These are phyloP conservation scores for Amphimallon solstitiale DNA, from an alignment of 2,888 invertebrate genomes.

Conservation along the genomic window DNA sequence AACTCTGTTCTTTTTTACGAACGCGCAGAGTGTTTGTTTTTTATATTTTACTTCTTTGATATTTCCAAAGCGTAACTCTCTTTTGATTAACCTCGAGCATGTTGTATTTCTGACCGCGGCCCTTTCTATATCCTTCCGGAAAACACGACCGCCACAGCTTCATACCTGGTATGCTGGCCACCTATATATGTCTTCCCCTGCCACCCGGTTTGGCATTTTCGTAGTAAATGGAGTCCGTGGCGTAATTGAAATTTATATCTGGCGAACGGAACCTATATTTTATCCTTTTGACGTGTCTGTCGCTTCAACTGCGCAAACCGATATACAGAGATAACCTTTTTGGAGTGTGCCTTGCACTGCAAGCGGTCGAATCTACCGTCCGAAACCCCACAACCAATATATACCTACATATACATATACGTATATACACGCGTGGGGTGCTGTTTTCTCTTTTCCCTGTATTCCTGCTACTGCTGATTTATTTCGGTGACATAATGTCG, in stretches of 20 bases:
- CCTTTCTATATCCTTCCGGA: too few species aligned
- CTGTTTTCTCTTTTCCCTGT: slow-evolving; percentile 4
- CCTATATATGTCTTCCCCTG: neutral
- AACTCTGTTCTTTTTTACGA: too few species aligned
- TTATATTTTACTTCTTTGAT: too few species aligned
- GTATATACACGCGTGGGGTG: neutral
- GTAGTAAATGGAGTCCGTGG: slow-evolving; percentile 18
- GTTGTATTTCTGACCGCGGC: too few species aligned
- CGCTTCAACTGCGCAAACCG: slow-evolving; percentile 23
- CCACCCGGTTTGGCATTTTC: slow-evolving; percentile 12
- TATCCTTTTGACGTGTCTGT: slow-evolving; percentile 32
- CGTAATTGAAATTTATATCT: slow-evolving; percentile 33
- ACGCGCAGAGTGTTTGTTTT: too few species aligned
- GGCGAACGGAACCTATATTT: slow-evolving; percentile 29
- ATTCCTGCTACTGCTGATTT: slow-evolving; percentile 21
- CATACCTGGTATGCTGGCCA: too few species aligned
- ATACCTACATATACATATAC: too few species aligned
- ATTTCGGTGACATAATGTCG: slow-evolving; percentile 11
- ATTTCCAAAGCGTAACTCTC: too few species aligned
- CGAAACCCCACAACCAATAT: slow-evolving; percentile 20
- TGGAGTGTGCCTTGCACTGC: slow-evolving; percentile 15
- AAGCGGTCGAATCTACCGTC: neutral
- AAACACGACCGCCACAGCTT: too few species aligned
- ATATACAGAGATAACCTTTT: slow-evolving; percentile 23
- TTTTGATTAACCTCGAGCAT: too few species aligned